Conservation (phyloP, 1,140 invertebrate species). For the Anoplolepis gracilipes region DNA sequence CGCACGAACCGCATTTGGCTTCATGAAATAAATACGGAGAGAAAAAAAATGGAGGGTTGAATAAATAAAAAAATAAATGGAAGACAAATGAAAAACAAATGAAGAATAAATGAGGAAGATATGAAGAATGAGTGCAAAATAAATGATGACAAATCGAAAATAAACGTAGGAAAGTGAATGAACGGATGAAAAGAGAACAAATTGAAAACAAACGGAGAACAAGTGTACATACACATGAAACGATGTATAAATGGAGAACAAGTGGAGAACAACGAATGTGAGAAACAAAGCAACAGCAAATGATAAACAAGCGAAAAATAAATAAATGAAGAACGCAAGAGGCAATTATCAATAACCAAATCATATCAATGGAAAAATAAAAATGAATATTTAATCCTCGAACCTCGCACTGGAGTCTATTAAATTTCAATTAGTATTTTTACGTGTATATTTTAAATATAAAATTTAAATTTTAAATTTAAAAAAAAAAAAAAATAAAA, state of each 20-base stretch:
- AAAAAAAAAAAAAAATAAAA: too few species aligned
- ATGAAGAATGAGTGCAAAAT: neutral
- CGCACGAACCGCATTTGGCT: conserved; percentile 31
- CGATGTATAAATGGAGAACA: conserved; percentile 20
- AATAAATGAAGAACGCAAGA: neutral
- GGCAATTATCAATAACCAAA: neutral
- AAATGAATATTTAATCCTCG: conserved; percentile 16
- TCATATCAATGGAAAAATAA: neutral
- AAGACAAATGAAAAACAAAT: neutral
- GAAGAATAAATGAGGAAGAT: conserved; percentile 35
- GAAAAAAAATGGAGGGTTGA: conserved; percentile 18
- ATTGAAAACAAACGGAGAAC: conserved; percentile 6
- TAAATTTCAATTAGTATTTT: neutral
- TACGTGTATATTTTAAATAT: conserved; percentile 12
- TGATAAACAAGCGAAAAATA: conserved; percentile 26
- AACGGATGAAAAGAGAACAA: neutral
- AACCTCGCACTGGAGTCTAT: neutral
- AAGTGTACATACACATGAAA: neutral
- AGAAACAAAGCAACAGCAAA: neutral
- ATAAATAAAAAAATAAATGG: conserved; percentile 14
- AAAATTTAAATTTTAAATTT: conserved; percentile 18
- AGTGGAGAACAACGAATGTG: conserved; percentile 1
- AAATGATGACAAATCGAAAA: conserved; percentile 17
- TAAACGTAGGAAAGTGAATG: conserved; percentile 3
- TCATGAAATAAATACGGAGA: neutral